Conservation (phyloP, 2,888 invertebrate genomes). For the Candidula unifasciata region DNA sequence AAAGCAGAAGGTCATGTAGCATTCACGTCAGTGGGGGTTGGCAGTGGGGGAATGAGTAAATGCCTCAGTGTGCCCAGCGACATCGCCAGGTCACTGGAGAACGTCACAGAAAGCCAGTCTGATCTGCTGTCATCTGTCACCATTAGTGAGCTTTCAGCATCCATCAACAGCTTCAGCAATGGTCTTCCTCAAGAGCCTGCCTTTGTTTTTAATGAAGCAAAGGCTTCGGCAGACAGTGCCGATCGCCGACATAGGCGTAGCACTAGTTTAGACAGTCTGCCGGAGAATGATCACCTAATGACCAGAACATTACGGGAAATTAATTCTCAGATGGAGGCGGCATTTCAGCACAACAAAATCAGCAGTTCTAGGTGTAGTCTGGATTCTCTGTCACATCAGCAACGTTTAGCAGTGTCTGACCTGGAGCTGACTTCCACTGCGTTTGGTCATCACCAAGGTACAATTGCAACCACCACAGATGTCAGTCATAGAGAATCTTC, state of each 20-base stretch:
- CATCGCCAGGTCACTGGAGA: slow-evolving; percentile 72
- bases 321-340: slow-evolving; percentile 71
- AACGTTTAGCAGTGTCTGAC: slow-evolving; percentile 33
- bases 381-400: slow-evolving; percentile 13
- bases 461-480: background rate
- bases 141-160: slow-evolving; percentile 72
- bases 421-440: slow-evolving; percentile 36
- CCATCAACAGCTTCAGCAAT: slow-evolving; percentile 67
- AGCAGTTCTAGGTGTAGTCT: background rate
- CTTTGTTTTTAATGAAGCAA: background rate
- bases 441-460: background rate
- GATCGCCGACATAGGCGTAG: slow-evolving; percentile 63
- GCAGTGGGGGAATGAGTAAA: slow-evolving; percentile 61
- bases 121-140: slow-evolving; percentile 72
- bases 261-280: slow-evolving; percentile 67
- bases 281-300: slow-evolving; percentile 64
- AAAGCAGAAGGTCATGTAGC: background rate
- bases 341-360: slow-evolving; percentile 62
- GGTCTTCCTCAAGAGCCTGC: slow-evolving; percentile 42
- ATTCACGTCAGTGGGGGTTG: background rate
- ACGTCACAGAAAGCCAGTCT: slow-evolving; percentile 68
- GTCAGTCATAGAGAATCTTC: background rate
- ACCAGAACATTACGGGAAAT: slow-evolving; percentile 68
- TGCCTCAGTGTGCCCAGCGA: slow-evolving; percentile 74
- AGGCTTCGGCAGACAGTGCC: slow-evolving; percentile 11